phyloP scores from a whole-genome alignment of 2,113 vertebrate genomes.

The Upupa epops region DNA sequence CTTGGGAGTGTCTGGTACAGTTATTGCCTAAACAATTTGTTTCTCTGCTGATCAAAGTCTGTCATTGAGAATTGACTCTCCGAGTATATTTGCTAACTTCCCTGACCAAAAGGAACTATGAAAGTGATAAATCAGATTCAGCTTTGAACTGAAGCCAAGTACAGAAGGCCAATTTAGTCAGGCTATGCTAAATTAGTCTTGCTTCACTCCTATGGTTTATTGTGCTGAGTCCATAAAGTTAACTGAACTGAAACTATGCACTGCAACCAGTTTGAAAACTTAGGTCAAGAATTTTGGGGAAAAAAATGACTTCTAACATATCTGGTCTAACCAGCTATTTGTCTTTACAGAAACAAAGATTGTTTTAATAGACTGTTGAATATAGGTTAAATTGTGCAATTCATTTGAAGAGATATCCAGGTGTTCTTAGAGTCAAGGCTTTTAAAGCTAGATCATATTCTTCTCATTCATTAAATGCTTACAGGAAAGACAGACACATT shows the following conservation, averaged over 20 bases:
- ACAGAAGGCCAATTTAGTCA: neutral
- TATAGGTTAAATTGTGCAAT: neutral
- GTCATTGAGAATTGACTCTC: neutral
- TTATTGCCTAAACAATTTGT: constrained; percentile 38
- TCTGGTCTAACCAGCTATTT: neutral
- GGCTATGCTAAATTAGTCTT: constrained; percentile 11
- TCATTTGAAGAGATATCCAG: neutral
- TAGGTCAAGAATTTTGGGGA: neutral
- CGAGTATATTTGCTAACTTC: constrained; percentile 47
- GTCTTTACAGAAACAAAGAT: neutral
- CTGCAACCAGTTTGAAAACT: neutral
- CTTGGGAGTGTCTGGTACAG: constrained; percentile 26
- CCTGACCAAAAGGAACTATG: constrained; percentile 18
- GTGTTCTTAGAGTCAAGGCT: neutral
- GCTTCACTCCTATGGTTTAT: neutral
- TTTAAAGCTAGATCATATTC: neutral
- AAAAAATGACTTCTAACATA: neutral
- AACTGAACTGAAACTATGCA: neutral
- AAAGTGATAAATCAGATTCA: constrained; percentile 59
- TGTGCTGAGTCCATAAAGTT: neutral
- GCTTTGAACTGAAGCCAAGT: constrained; percentile 30
- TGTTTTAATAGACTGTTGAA: neutral
- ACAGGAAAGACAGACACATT: neutral
- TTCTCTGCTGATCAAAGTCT: constrained; percentile 63
- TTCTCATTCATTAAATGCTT: neutral